These are phyloP conservation scores for Gerris lacustris DNA, from an alignment of 2,888 invertebrate genomes.

Conservation along the genomic window DNA sequence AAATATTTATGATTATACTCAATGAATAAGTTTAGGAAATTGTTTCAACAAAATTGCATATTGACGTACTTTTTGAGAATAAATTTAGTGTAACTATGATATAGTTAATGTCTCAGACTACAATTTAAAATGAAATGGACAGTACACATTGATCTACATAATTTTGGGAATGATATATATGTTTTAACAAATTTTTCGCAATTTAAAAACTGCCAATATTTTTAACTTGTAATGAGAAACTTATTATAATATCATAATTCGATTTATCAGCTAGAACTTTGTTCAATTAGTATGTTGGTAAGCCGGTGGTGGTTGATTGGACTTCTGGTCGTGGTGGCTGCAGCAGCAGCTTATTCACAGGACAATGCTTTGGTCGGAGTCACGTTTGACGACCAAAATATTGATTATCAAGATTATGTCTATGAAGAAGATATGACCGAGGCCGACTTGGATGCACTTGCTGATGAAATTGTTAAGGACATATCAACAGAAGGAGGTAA, in stretches of 20 bases:
- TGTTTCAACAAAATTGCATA: too few relatives aligned
- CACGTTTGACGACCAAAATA: not conserved
- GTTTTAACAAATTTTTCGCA: too few relatives aligned
- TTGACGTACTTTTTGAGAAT: too few relatives aligned
- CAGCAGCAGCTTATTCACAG: not conserved
- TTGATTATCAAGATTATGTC: not conserved
- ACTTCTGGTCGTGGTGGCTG: not conserved
- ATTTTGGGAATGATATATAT: too few relatives aligned
- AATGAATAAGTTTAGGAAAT: too few relatives aligned
- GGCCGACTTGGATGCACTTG: not conserved
- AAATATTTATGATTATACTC: too few relatives aligned
- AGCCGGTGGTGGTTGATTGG: conserved; percentile 3
- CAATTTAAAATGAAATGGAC: too few relatives aligned
- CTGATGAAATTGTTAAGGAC: not conserved
- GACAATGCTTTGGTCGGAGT: not conserved
- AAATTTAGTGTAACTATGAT: too few relatives aligned
- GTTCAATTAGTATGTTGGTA: not conserved
- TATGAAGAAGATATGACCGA: not conserved
- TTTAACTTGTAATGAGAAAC: too few relatives aligned
- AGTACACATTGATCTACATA: too few relatives aligned
- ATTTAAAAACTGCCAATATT: too few relatives aligned
- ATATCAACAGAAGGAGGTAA: not conserved
- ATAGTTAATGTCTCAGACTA: too few relatives aligned
- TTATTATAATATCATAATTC: not conserved
- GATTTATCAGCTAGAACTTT: not conserved